Evolutionary conservation across 2,113 vertebrate genomes (phyloP), one percentile per base, ranked within the genome.

Genomic region (Thunnus thynnus): DNA sequence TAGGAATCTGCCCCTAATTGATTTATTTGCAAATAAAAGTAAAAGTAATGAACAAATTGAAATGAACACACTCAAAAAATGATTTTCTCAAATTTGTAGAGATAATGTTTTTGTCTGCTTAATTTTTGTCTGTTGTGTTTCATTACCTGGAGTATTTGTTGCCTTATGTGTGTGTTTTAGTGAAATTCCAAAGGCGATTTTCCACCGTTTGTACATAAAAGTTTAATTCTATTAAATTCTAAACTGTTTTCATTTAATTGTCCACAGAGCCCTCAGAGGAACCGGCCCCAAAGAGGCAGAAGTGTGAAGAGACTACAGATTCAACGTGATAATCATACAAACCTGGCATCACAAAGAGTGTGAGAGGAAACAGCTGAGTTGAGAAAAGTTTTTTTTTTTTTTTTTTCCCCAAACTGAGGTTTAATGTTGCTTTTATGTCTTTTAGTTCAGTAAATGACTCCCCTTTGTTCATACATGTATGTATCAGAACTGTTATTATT

Each of bases 271-370:
- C 83, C 52, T 75, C 87, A 82, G 96, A 84, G 71, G 95, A 96
- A 72, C 98, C 97, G 13, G 93, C 93, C 22, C 83, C 94, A 1
- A 99, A 99, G 93, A 96, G 96, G 58, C 95, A 88, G 73, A 95
- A 93, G 88, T 90, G 88, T 87, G 93, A 91, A 48, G 90, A 94
- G 46, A 75, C 79, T 0, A 41, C 81, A 54, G 20, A 86, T 62
- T 66, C 63, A 13, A 62, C 76, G 7, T 83, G 32, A 81, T 64
- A 8, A 46, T 51, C 17, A 41, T 17, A 54, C 55, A 0, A 0
- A 79, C 25, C 44, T 22, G 36, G 5, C 9, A 50, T 2, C 20
- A 8, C 25, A 36, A 47, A 17, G 25, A 72, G 27, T 30, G 14
- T 54, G 3, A 3, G 20, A 46, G 6, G 41, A 27, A 20, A 57